These are phyloP conservation scores for Butorides virescens DNA, from an alignment of 2,113 vertebrate species.

Conservation along the genomic window DNA sequence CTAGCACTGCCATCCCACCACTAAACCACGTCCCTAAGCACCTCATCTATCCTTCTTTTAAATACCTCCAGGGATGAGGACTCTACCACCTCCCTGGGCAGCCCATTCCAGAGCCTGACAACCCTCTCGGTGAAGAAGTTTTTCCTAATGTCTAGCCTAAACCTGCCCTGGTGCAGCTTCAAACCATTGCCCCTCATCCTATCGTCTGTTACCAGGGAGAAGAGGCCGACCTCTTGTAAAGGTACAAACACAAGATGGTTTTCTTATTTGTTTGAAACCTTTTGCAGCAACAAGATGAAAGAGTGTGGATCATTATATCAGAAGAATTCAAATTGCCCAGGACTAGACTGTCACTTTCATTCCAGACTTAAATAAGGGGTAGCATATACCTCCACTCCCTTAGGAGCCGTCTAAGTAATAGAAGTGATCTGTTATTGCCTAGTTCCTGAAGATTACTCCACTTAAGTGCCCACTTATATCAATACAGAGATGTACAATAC, in stretches of 20 bases:
- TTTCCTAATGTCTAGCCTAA: no score
- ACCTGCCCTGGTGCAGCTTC: no score
- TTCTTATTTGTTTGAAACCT: not conserved
- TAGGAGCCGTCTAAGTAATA: not conserved
- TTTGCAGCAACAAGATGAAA: not conserved
- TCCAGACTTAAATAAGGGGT: not conserved
- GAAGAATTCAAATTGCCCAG: not conserved
- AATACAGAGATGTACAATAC: not conserved
- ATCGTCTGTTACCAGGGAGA: no score
- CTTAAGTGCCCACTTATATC: not conserved
- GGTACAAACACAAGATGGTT: not conserved
- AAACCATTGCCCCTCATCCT: no score
- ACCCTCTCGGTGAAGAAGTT: no score
- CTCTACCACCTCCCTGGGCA: no score
- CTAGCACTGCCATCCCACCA: no score
- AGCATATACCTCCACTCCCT: not conserved
- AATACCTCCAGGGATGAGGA: no score
- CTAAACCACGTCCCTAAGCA: no score
- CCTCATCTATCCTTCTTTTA: no score
- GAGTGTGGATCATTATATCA: not conserved
- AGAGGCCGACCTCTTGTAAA: no score
- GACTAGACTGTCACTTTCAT: not conserved
- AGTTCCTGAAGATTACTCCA: not conserved
- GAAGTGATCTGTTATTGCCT: not conserved
- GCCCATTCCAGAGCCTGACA: no score